Percentiles rank a stretch among this genome's conserved stretches.
Conservation (phyloP, 92 coral and sea anemone genomes). For the Virgularia gustaviana region DNA sequence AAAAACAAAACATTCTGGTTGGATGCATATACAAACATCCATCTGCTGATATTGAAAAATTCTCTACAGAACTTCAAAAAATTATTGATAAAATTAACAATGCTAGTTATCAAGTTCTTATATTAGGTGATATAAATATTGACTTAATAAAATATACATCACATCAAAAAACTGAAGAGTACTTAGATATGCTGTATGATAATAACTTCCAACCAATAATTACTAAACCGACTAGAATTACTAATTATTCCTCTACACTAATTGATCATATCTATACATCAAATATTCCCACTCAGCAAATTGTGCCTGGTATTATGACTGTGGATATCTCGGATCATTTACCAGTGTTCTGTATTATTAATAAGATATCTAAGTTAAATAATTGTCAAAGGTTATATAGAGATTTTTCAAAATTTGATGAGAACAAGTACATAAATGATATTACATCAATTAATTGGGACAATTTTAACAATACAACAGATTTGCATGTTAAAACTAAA, state of each 20-base stretch:
- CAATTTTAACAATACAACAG: background rate
- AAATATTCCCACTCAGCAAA: constrained; percentile 29
- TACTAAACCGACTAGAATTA: constrained; percentile 57
- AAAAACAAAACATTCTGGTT: constrained; percentile 12
- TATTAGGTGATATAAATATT: constrained; percentile 42
- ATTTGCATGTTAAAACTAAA: background rate
- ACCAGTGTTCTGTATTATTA: constrained; percentile 45
- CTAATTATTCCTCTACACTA: constrained; percentile 45
- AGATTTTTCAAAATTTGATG: background rate
- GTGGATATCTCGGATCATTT: constrained; percentile 53
- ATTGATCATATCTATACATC: constrained; percentile 60
- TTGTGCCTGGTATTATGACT: constrained; percentile 41
- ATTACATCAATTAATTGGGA: background rate
- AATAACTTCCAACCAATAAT: constrained; percentile 49
- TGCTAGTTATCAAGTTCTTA: constrained; percentile 32
- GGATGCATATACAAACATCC: constrained; percentile 60
- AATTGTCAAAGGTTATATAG: background rate
- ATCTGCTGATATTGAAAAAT: constrained; percentile 31
- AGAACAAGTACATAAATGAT: background rate
- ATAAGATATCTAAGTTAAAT: constrained; percentile 4
- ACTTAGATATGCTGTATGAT: constrained; percentile 49
- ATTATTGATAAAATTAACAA: constrained; percentile 38
- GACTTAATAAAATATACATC: constrained; percentile 38
- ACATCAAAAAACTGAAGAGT: constrained; percentile 39
- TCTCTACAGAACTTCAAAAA: constrained; percentile 36